phyloP scores from a whole-genome alignment of 2,888 invertebrate species.

The Choreutis nemorana region DNA sequence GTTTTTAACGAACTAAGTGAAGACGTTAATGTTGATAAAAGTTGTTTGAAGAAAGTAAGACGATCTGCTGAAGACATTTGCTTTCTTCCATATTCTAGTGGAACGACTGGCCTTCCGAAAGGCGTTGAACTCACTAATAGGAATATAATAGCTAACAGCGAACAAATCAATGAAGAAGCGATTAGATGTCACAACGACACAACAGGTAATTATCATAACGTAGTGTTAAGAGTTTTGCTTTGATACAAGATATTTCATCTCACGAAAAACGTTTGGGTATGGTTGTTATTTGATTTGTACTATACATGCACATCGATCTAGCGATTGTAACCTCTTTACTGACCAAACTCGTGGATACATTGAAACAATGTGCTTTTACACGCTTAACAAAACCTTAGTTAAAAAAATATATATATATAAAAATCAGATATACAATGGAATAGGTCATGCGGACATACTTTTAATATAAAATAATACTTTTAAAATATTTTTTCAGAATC shows the following conservation, averaged over 20 bases:
- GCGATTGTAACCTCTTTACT: too few species aligned
- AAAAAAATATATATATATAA: too few species aligned
- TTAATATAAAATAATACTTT: not conserved
- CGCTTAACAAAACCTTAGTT: too few species aligned
- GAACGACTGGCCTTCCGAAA: slow-evolving; percentile 86
- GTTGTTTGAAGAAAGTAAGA: slow-evolving; percentile 52
- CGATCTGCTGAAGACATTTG: slow-evolving; percentile 65
- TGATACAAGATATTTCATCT: too few species aligned
- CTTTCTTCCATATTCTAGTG: slow-evolving; percentile 84
- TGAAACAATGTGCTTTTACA: too few species aligned
- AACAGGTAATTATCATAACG: slow-evolving; percentile 47
- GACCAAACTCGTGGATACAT: too few species aligned
- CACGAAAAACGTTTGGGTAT: too few species aligned
- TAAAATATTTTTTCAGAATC: slow-evolving; percentile 31
- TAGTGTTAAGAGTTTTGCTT: not conserved
- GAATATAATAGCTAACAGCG: slow-evolving; percentile 63
- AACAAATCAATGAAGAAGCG: slow-evolving; percentile 36
- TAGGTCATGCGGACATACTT: not conserved
- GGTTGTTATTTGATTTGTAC: too few species aligned
- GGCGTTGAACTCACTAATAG: slow-evolving; percentile 74
- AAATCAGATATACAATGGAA: not conserved
- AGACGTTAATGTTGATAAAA: slow-evolving; percentile 60
- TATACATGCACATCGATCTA: too few species aligned
- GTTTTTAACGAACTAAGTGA: slow-evolving; percentile 71
- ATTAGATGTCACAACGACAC: slow-evolving; percentile 36